Base-by-base conservation (phyloP, 2,113 vertebrate genomes). In the Planiliza haematocheilus region DNA sequence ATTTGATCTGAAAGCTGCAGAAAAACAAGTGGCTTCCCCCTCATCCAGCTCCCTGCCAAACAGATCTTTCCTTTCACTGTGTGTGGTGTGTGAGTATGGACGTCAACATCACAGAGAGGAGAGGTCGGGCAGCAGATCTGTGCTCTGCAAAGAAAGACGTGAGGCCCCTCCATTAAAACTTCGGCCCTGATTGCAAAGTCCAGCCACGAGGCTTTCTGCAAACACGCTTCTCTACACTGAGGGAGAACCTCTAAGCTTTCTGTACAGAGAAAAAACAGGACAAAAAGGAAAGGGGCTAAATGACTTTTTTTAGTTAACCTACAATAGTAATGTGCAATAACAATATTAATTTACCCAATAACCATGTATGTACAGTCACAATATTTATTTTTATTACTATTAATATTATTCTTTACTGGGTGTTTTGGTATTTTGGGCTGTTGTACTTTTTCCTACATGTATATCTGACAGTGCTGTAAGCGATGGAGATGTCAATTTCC, bases 1-100 rank as follows among this genome's bases (percentile, higher is more conserved):
- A 81, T 82, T 74, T 70, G 78, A 82, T 81, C 70, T 68, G 46
- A 57, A 77, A 75, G 39, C 68, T 48, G 53, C 59, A 83, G 65
- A 80, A 69, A 87, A 84, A 84, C 74, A 74, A n/a, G 6, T 55
- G 3, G 7, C 65, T 62, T 57, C 55, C 60, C 52, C 45, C 49
- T 42, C 21, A 36, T 37, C 20, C 51, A 46, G 17, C 37, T 16
- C 36, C 16, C 57, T 57, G 55, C 50, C 53, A 63, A 78, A 80
- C 78, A 77, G 48, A 66, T 51, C 55, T 76, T 75, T 85, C 72
- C 72, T 82, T 46, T 83, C 51, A 53, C 16, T 57, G n/a, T 75
- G 62, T 76, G 36, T 21, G 60, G 53, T 37, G 34, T 75, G 51
- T 39, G 6, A 49, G 42, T 73, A 30, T 30, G 24, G 51, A 61